These are phyloP conservation scores for Oryzias dopingdopingensis DNA, from an alignment of 2,797 vertebrate species.

Conservation along the genomic window DNA sequence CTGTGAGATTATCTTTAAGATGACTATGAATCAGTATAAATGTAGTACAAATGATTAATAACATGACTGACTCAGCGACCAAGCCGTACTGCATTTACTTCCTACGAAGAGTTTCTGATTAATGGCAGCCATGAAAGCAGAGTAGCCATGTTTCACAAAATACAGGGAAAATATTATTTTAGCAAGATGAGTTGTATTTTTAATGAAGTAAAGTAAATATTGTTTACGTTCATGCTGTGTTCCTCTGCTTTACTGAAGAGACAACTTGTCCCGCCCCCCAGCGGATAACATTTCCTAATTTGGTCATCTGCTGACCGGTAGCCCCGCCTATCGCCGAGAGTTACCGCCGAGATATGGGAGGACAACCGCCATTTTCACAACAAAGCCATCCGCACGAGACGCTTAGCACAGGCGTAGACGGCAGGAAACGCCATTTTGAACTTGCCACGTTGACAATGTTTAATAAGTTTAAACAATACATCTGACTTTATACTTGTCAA, in stretches of 20 bases:
- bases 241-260: slow-evolving; percentile 5
- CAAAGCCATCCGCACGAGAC: slow-evolving; percentile 39
- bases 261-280: slow-evolving; percentile 40
- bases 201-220: too few species aligned
- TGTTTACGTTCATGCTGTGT: background rate
- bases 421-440: slow-evolving; percentile 77
- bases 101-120: too few species aligned
- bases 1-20: too few species aligned
- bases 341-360: slow-evolving; percentile 25
- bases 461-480: slow-evolving; percentile 12
- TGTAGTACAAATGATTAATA: too few species aligned
- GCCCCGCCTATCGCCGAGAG: slow-evolving; percentile 38
- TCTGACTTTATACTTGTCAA: background rate
- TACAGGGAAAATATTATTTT: too few species aligned
- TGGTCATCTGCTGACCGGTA: slow-evolving; percentile 62
- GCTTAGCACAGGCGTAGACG: background rate
- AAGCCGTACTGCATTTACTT: too few species aligned
- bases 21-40: too few species aligned
- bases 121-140: too few species aligned
- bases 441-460: slow-evolving; percentile 77
- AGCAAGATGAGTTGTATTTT: too few species aligned
- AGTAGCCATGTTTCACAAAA: too few species aligned
- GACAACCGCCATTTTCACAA: slow-evolving; percentile 74
- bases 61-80: too few species aligned
- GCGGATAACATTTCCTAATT: slow-evolving; percentile 68